These are phyloP conservation scores for Trichogramma evanescens DNA, from an alignment of 2,888 invertebrate species.

Conservation along the genomic window DNA sequence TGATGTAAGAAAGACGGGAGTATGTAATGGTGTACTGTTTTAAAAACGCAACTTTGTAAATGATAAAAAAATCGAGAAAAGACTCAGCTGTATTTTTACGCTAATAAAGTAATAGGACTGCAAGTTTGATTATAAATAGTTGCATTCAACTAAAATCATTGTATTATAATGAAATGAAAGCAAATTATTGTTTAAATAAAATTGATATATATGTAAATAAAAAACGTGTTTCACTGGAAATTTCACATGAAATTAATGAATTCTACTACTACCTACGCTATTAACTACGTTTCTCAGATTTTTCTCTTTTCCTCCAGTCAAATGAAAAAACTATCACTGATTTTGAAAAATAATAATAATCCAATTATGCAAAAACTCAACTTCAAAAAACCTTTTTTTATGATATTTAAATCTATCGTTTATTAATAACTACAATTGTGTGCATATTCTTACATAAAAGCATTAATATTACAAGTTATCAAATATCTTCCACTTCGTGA, in stretches of 20 bases:
- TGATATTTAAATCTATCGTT: not conserved
- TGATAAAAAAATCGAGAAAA: constrained; percentile 19
- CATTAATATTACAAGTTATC: not conserved
- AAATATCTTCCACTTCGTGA: too few species aligned
- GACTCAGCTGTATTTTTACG: constrained; percentile 39
- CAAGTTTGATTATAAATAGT: constrained; percentile 23
- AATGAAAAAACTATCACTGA: too few species aligned
- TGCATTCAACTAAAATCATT: constrained; percentile 12
- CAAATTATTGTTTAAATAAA: constrained; percentile 45
- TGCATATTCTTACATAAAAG: constrained; percentile 2
- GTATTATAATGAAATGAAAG: constrained; percentile 32
- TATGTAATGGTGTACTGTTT: too few species aligned
- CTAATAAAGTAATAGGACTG: constrained; percentile 28
- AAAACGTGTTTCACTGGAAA: not conserved
- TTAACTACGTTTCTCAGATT: too few species aligned
- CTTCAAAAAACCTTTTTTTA: too few species aligned
- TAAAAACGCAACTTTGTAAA: constrained; percentile 18
- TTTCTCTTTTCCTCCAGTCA: too few species aligned
- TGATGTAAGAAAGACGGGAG: not conserved
- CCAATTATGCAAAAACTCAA: too few species aligned
- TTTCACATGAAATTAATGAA: not conserved
- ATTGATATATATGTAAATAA: constrained; percentile 19
- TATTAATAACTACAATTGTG: not conserved
- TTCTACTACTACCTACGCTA: too few species aligned
- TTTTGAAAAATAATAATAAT: too few species aligned